Base-by-base conservation (phyloP, 92 coral and sea anemone species). In the Parazoanthus atlanticus region DNA sequence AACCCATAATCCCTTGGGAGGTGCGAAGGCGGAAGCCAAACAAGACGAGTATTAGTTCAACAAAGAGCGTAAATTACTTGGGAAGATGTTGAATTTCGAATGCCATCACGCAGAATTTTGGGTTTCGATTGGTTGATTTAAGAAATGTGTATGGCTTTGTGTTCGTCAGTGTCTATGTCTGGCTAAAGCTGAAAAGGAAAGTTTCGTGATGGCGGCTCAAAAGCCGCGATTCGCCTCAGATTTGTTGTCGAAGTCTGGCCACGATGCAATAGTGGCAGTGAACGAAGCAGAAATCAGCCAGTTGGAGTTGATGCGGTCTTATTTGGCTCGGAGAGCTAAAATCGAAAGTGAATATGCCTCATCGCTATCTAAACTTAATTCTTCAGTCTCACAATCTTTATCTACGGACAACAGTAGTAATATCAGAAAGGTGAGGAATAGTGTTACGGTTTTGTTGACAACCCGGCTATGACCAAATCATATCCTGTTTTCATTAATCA, bases 261-360 rank as follows among this genome's bases (percentile, higher is more conserved):
- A 97, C 84, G 96, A 97, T 79, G 95, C 96, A 74, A 86, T 97
- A 52, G 90, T 97, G 74, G 80, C 92, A 19, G 86, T 92, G 85
- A 91, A 93, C 75, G 99, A 97, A 38, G 94, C 92, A 13, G 99
- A 97, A 61, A 90, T 97, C 46, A 93, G 93, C 84, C 94, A 91
- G 65, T 73, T 97, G 89, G 99, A 97, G 80, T 94, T 94, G 87
- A 91, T 93, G 85, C 94, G 83, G 38, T 91, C 95, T 2, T 97
- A 97, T 81, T 71, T 95, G 67, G 89, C 82, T 13, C 93, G 92
- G 52, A 91, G 96, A 82, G 89, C 91, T 15, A 91, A 91, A 83
- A 94, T 95, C 12, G 98, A 93, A 66, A 90, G 90, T 30, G 98
- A 97, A 17, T 97, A 95, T 84, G 89, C 96, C 25, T 61, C 96